Base-by-base conservation (phyloP, 1,140 invertebrate genomes). In the Ips typographus region DNA sequence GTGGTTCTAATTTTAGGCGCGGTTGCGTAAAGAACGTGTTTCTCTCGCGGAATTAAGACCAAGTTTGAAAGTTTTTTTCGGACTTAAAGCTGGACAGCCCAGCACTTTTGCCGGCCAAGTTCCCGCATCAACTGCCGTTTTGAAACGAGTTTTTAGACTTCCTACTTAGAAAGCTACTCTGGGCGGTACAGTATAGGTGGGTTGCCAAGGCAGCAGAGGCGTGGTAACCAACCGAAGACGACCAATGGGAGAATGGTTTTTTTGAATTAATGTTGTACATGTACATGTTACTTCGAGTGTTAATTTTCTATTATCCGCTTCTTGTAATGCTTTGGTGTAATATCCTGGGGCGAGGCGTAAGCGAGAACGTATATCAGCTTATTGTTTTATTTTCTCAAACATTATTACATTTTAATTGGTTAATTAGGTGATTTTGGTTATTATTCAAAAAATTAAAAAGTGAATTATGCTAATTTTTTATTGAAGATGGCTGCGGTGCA, bases 241-340 rank as follows among this genome's bases (percentile, higher is more conserved):
- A 59, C 73, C 73, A 74, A 74, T 73, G 42, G 55, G 4, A 44
- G n/a, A n/a, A 0, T 22, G 2, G 42, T 36, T 52, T 55, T 47
- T 66, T 70, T 55, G 53, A 61, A 74, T 70, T 70, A 63, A 52
- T 60, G 66, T 68, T 59, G 53, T 72, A 39, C 55, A 64, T 47
- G 59, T 62, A 61, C 57, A 62, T 67, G 70, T 64, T 58, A 63
- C 59, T 55, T 62, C 42, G 70, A 67, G 73, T 72, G 73, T 68
- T 74, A 74, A 74, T 74, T 74, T 72, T 71, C 71, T 73, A 60
- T 71, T 68, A 73, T 73, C 65, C 63, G 57, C 58, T 63, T 66
- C 52, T 60, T 60, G 63, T 47, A 66, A 65, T 51, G 42, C 47
- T 59, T 61, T 65, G 71, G 56, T 58, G 57, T 68, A 40, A 68